These are phyloP conservation scores for Patella ulyssiponensis DNA, from an alignment of 2,888 invertebrate species.

Conservation along the genomic window DNA sequence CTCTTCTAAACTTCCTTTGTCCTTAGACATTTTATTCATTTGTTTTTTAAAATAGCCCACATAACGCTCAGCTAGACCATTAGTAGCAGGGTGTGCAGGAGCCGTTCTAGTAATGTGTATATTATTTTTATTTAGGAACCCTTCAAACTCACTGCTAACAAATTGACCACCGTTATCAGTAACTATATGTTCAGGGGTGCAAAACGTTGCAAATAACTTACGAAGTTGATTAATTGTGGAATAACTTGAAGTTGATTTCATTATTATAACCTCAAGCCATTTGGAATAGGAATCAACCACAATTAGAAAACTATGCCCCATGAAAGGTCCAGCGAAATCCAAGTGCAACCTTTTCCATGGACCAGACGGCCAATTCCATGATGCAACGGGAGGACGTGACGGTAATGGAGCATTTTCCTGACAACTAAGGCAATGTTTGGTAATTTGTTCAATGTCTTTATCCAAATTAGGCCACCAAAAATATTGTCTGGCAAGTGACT, in stretches of 20 bases:
- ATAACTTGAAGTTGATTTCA: neutral
- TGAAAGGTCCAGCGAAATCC: conserved; percentile 48
- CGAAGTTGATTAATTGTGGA: conserved; percentile 12
- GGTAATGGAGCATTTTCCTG: conserved; percentile 33
- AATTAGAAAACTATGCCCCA: conserved; percentile 42
- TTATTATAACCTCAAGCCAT: conserved; percentile 39
- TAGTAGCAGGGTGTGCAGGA: neutral
- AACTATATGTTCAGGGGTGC: neutral
- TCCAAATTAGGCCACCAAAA: conserved; percentile 48
- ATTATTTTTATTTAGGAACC: neutral
- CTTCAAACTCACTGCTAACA: neutral
- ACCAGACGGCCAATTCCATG: conserved; percentile 47
- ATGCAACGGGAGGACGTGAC: conserved; percentile 42
- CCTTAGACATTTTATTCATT: neutral
- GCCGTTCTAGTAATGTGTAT: neutral
- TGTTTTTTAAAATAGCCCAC: neutral
- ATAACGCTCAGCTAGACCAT: neutral
- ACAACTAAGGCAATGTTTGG: conserved; percentile 35
- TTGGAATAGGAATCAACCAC: conserved; percentile 47
- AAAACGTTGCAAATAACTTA: neutral
- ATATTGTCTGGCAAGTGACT: conserved; percentile 36
- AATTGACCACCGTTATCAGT: neutral
- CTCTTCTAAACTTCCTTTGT: neutral
- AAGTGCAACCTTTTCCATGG: conserved; percentile 52
- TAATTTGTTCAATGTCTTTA: conserved; percentile 31